Evolutionary conservation across 35 echinoderm and acorn worm genomes (phyloP).

Genomic region (Diadema setosum): DNA sequence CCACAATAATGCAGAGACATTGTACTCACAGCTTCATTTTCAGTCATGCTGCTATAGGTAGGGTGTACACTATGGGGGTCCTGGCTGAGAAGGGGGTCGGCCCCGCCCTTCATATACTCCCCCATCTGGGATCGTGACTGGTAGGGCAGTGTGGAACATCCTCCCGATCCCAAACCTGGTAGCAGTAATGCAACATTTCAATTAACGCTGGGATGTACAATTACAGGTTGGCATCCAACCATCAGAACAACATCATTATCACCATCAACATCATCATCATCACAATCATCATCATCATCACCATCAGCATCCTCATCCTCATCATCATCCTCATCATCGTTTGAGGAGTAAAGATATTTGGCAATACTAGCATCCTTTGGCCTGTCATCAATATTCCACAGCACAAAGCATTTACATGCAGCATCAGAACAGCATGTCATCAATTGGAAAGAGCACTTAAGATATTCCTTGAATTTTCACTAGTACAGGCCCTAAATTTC

Average conservation of each 20-base stretch:
- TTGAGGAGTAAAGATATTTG: not conserved
- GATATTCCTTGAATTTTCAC: too few relatives aligned
- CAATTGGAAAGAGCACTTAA: too few relatives aligned
- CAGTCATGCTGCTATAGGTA: slow-evolving; percentile 77
- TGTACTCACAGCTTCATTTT: slow-evolving; percentile 72
- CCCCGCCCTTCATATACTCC: slow-evolving; percentile 80
- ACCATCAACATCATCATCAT: too few relatives aligned
- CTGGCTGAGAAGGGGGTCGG: slow-evolving; percentile 80
- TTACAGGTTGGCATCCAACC: too few relatives aligned
- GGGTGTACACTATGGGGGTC: slow-evolving; percentile 87
- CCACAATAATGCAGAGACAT: too few relatives aligned
- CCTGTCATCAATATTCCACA: not conserved
- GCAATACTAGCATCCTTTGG: not conserved
- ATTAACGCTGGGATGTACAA: too few relatives aligned
- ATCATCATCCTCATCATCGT: too few relatives aligned
- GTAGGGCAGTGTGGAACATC: not conserved
- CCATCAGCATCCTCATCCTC: too few relatives aligned
- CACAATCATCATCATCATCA: too few relatives aligned
- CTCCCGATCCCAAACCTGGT: not conserved
- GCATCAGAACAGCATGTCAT: too few relatives aligned
- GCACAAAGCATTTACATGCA: not conserved
- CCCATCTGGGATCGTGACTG: slow-evolving; percentile 25
- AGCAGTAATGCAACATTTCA: not conserved
- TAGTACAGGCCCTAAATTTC: too few relatives aligned
- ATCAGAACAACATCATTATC: not conserved